Base-by-base conservation (phyloP, 35 echinoderm and acorn worm species). In the Holothuria glaberrima region DNA sequence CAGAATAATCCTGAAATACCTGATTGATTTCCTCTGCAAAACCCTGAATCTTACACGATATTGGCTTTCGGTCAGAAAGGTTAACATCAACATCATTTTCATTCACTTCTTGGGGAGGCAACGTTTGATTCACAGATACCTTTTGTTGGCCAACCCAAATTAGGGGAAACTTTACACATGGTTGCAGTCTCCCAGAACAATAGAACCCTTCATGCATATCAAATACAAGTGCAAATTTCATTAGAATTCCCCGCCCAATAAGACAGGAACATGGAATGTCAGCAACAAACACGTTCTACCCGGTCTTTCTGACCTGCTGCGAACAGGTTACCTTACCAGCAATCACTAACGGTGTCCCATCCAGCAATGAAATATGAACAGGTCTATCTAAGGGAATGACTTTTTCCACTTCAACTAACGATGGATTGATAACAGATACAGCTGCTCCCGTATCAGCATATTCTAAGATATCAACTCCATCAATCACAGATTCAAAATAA, bases 361-460 rank as follows among this genome's bases (percentile, higher is more conserved):
- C 71, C 6, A 75, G 34, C 12, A 75, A 45, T 75, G 30, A 75
- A 20, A 45, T 35, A 31, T 21, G n/a, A 21, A 75, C 31, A 35
- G 71, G 71, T 75, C 20, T 75, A 75, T 66, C 63, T 10, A 75
- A 28, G 29, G 71, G 71, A 35, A 32, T 21, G 21, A 75, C 12
- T 45, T 21, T 75, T 9, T 45, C 21, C 31, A 21, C 3, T 20
- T 31, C 71, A 21, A 75, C 71, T 21, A 20, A 75, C 21, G 34
- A 13, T 20, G 29, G 36, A 35, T 32, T 21, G 36, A 75, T 75
- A 6, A 75, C 29, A 12, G 71, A 75, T 32, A 75, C 71, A 12
- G 27, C 71, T 75, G 71, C 71, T 31, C 71, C 71, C 6, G 7
- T 66, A 19, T 66, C 63, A 3, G 63, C 63, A 66, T 66, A 75